These are phyloP conservation scores for Carollia perspicillata DNA, from an alignment of 2,113 vertebrate genomes.

Conservation along the genomic window DNA sequence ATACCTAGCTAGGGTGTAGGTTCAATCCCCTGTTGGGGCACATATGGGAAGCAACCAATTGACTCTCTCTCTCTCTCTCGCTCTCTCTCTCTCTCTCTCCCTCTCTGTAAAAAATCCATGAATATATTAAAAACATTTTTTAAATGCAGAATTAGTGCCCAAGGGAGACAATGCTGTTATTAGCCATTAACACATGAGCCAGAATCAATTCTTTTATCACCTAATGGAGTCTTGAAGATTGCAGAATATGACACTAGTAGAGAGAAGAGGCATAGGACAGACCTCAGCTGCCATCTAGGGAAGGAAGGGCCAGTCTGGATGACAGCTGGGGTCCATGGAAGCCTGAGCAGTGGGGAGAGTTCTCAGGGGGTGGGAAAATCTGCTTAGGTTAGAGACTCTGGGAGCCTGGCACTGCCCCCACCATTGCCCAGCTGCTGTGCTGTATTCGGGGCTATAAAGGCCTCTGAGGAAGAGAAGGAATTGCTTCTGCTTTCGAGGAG, in stretches of 20 bases:
- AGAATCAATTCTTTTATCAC: not conserved
- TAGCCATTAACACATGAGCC: slow-evolving; percentile 23
- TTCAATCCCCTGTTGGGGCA: no score
- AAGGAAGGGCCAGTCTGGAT: not conserved
- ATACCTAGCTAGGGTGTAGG: no score
- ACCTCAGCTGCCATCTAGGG: not conserved
- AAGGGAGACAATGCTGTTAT: not conserved
- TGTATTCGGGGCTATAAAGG: not conserved
- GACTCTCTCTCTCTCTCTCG: no score
- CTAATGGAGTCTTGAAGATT: not conserved
- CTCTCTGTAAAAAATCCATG: no score
- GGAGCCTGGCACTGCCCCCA: not conserved
- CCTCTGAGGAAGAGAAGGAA: not conserved
- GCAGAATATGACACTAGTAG: not conserved
- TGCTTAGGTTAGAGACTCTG: not conserved
- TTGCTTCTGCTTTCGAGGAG: not conserved
- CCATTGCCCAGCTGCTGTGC: not conserved
- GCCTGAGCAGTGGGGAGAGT: no score
- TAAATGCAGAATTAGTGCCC: not conserved
- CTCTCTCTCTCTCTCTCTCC: no score
- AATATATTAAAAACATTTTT: not conserved
- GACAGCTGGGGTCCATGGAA: not conserved
- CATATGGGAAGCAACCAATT: no score
- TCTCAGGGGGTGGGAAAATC: not conserved
- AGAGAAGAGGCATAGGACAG: not conserved